Evolutionary conservation across 2,797 vertebrate species (phyloP).

Genomic region (Merluccius polli): DNA sequence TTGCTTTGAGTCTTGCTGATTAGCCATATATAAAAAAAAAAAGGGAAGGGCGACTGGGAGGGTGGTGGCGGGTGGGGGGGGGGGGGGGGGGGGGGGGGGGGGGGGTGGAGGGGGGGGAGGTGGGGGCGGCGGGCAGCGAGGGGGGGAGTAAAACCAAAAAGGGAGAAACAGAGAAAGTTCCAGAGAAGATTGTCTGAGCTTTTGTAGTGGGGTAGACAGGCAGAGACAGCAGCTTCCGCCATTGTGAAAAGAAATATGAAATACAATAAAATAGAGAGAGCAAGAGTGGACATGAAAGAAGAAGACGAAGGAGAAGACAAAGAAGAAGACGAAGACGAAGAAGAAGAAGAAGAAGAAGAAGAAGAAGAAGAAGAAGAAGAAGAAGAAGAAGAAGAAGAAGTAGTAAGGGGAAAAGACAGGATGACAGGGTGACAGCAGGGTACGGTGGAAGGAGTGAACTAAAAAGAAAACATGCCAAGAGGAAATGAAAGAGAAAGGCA

Average conservation of each 20-base stretch:
- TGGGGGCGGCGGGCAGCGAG: no score
- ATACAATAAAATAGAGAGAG: conserved; percentile 27
- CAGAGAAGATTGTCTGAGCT: conserved; percentile 56
- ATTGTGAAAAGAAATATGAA: conserved; percentile 26
- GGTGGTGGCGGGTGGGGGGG: no score
- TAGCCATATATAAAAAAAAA: conserved; percentile 45
- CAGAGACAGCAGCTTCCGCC: conserved; percentile 35
- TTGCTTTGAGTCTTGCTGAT: conserved; percentile 64
- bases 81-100: neutral
- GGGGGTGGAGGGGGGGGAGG: no score
- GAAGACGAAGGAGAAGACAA: no score
- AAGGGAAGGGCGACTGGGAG: no score
- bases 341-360: no score
- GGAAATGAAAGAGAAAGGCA: neutral
- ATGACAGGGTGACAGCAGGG: neutral
- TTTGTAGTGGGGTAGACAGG: conserved; percentile 51
- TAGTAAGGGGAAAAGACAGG: conserved; percentile 15
- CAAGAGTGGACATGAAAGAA: conserved; percentile 52
- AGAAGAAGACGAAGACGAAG: no score
- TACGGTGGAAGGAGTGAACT: neutral
- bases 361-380: no score
- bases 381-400: conserved; percentile 45
- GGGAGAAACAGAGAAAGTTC: conserved; percentile 17
- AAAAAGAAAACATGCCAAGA: neutral
- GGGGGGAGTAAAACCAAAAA: conserved; percentile 41